Percentiles rank a stretch among this genome's conserved stretches.
These are phyloP conservation scores for Loripinus fragilis DNA, from an alignment of 2,888 invertebrate genomes.

Conservation along the genomic window DNA sequence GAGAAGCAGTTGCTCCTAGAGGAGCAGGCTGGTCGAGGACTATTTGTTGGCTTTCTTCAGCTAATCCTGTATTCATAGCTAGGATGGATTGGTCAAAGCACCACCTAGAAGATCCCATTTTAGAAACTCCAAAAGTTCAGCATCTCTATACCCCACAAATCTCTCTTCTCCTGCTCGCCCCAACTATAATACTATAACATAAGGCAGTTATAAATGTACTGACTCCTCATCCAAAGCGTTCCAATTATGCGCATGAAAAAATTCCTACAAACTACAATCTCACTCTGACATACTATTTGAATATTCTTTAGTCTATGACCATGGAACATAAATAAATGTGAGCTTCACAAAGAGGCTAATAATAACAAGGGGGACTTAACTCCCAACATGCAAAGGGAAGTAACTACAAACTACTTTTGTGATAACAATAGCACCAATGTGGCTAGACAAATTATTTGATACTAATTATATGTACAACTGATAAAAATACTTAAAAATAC, in stretches of 20 bases:
- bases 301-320: slow-evolving; percentile 12
- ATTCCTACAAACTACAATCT: background rate
- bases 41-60: too few species aligned
- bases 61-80: too few species aligned
- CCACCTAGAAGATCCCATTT: too few species aligned
- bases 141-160: too few species aligned
- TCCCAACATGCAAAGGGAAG: slow-evolving; percentile 18
- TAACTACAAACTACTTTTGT: slow-evolving; percentile 14
- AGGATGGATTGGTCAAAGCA: too few species aligned
- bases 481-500: slow-evolving; percentile 4
- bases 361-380: slow-evolving; percentile 12
- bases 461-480: slow-evolving; percentile 1
- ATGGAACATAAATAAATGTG: slow-evolving; percentile 4
- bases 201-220: background rate
- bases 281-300: slow-evolving; percentile 16
- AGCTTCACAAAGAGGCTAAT: slow-evolving; percentile 7
- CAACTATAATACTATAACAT: slow-evolving; percentile 15
- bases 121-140: too few species aligned
- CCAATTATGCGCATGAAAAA: slow-evolving; percentile 7
- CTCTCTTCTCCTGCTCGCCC: too few species aligned
- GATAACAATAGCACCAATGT: slow-evolving; percentile 19
- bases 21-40: too few species aligned
- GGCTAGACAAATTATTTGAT: slow-evolving; percentile 13
- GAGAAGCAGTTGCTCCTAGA: too few species aligned
- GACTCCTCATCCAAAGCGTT: background rate